phyloP scores from a whole-genome alignment of 2,113 vertebrate species.

The Raphicerus campestris region DNA sequence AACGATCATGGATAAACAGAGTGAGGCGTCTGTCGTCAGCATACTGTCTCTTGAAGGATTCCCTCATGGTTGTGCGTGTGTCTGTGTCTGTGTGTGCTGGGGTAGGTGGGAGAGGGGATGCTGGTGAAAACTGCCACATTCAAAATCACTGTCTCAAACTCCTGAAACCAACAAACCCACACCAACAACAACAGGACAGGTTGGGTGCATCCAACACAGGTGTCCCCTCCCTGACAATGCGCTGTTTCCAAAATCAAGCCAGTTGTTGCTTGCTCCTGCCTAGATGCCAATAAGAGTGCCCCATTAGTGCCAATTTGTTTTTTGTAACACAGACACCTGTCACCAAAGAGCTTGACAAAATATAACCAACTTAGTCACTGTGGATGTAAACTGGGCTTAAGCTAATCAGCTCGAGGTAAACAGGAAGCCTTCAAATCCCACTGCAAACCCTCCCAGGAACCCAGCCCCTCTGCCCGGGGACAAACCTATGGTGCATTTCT shows the following conservation, averaged over 20 bases:
- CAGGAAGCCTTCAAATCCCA: slow-evolving; percentile 19
- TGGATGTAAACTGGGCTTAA: background rate
- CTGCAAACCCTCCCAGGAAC: background rate
- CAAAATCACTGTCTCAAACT: background rate
- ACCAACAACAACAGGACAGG: background rate
- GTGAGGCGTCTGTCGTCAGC: background rate
- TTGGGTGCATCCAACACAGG: background rate
- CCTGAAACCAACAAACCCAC: background rate
- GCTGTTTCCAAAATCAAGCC: background rate
- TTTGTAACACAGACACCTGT: slow-evolving; percentile 67
- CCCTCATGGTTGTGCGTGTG: background rate
- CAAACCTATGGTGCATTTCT: slow-evolving; percentile 35
- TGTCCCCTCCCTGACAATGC: background rate
- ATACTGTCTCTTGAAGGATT: background rate
- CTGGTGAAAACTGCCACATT: background rate
- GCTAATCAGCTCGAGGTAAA: slow-evolving; percentile 9
- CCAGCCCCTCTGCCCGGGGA: background rate
- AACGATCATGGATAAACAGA: background rate
- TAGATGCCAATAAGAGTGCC: slow-evolving; percentile 53
- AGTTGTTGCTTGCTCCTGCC: slow-evolving; percentile 34
- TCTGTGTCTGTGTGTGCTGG: background rate
- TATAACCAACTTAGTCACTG: slow-evolving; percentile 57
- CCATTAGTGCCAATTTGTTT: slow-evolving; percentile 76
- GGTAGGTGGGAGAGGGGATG: background rate
- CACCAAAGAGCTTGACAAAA: slow-evolving; percentile 71